phyloP scores from a whole-genome alignment of 1,140 invertebrate species.

The Asbolus verrucosus region DNA sequence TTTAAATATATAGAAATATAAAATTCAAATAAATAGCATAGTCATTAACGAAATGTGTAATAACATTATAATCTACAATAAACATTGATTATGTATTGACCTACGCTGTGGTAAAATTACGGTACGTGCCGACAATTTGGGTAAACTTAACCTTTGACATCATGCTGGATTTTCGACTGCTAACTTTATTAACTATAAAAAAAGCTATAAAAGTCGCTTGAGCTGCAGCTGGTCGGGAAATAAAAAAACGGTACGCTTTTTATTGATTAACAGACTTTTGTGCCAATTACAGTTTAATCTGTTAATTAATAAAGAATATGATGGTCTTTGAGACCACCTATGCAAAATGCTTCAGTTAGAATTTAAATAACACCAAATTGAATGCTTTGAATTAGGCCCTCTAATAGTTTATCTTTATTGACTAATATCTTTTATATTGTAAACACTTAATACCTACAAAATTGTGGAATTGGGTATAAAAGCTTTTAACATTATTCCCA shows the following conservation, averaged over 20 bases:
- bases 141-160: not conserved
- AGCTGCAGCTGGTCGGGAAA: not conserved
- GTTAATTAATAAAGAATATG: slow-evolving; percentile 8
- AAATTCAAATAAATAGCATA: slow-evolving; percentile 17
- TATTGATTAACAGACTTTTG: slow-evolving; percentile 4
- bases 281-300: not conserved
- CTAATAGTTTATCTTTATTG: not conserved
- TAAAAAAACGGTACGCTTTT: not conserved
- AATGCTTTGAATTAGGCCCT: slow-evolving; percentile 16
- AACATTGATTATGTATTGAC: not conserved
- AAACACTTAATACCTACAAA: slow-evolving; percentile 15
- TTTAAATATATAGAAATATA: slow-evolving; percentile 46
- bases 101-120: slow-evolving; percentile 11
- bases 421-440: slow-evolving; percentile 34
- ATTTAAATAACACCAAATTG: slow-evolving; percentile 32
- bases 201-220: slow-evolving; percentile 12
- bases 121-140: not conserved
- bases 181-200: slow-evolving; percentile 2
- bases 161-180: not conserved
- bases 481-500: slow-evolving; percentile 31
- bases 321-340: not conserved
- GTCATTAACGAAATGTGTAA: not conserved
- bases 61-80: no score
- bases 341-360: slow-evolving; percentile 12
- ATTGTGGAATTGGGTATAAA: slow-evolving; percentile 36